Evolutionary conservation across 30 jellyfish, hydroid and myxozoan genomes (phyloP), one percentile per base, ranked within the genome.

Genomic region (Haliclystus octoradiatus): DNA sequence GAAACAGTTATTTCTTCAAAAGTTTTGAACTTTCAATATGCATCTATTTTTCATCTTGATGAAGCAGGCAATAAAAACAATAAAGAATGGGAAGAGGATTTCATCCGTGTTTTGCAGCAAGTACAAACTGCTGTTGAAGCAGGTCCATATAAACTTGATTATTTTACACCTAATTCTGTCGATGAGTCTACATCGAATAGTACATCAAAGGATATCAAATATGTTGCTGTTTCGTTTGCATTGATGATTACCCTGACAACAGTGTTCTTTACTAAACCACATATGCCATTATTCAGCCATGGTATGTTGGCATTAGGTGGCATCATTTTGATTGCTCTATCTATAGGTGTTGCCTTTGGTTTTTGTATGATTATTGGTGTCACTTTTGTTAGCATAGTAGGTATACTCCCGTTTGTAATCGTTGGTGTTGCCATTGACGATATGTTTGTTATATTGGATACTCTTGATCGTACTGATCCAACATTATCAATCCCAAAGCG

Each of bases 391-490:
- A 73, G 92, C 28, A 50, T 76, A 3, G 95, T 79, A 15, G 95
- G 95, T 7, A 64, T 83, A 15, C 88, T 70, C 9, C 92, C 95
- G 5, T 83, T 83, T 71, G 71, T 83, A 2, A 92, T 83, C 50
- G 77, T 83, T n/a, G 83, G 95, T 29, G 68, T 83, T n/a, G 95
- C 90, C 13, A 76, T 83, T 9, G 95, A 83, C 34, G 82, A 83
- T 61, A 83, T 83, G 77, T 83, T 83, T 60, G 74, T 83, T 52
- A 68, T 83, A 68, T 65, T 71, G 14, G 86, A 83, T 76, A 73
- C 68, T 26, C 68, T 74, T 31, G 95, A 83, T 61, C 31, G 88
- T 23, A 83, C 74, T 26, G 27, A 77, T 1, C 62, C 40, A 19
- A 32, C 31, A 0, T 5, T 52, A 25, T 24, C 77, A 3, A 60